Evolutionary conservation across 2,888 invertebrate species (phyloP), one percentile per base, ranked within the genome.

Genomic region (Sminthurinus aureus): DNA sequence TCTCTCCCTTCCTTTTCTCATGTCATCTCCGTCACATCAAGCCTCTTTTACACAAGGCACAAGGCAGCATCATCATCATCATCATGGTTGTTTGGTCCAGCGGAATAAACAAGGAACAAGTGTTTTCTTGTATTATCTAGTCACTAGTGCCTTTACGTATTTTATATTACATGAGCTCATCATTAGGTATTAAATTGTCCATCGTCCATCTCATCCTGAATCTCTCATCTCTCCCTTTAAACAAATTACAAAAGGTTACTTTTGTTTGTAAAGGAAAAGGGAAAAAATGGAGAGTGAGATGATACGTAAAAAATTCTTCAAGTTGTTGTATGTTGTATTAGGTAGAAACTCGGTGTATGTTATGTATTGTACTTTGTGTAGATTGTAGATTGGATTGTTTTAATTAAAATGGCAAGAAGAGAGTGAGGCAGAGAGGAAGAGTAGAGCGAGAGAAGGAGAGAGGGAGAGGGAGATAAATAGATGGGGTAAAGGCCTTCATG

Each of bases 371-470:
- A 22, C 38, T 4, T 38, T 38, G 1, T 74, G 74, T 26, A 26
- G 38, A 26, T 11, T 11, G 6, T 13, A 9, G 24, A 71, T 71
- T 82, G 83, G 83, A 79, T 84, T 83, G 83, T 86, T 86, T 87
- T 87, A 86, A 87, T 87, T 86, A 86, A 87, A 85, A 84, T 80
- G 81, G 84, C 84, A 85, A 85, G n/a, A n/a, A n/a, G n/a, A n/a
- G 84, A 85, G 83, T 77, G 22, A 71, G 58, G 75, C 38, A 38
- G 38, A n/a, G n/a, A n/a, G n/a, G n/a, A 38, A 38, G 3, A 38
- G 6, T 6, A 38, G 38, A 38, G 38, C 38, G 38, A 38, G 38
- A 38, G 38, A 38, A 6, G 6, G 38, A 38, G 1, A 38, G 1
- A 38, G 38, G 6, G 38, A 6, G 38, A 38, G 38, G n/a, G n/a